A percentile compares a stretch with the other conserved stretches of the same genome.
Conservation (phyloP, 1,140 invertebrate genomes). For the Homalodisca vitripennis region DNA sequence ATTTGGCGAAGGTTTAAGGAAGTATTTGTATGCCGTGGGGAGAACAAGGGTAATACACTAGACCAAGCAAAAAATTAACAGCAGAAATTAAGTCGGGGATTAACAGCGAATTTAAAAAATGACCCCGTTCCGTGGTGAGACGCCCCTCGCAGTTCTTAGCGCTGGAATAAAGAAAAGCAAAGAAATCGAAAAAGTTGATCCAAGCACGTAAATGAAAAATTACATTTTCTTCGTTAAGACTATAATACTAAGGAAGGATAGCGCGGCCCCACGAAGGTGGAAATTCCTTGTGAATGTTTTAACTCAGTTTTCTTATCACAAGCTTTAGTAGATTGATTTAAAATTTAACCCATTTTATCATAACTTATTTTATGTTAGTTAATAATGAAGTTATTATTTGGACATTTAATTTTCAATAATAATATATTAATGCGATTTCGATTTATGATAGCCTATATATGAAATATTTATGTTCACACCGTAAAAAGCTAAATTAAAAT, state of each 20-base stretch:
- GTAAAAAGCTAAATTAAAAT: no score
- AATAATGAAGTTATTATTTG: no score
- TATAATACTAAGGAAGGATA: slow-evolving; percentile 30
- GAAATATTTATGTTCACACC: no score
- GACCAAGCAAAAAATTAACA: slow-evolving; percentile 39
- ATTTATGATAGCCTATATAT: no score
- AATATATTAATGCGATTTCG: no score
- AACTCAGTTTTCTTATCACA: no score
- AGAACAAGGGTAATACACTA: slow-evolving; percentile 7
- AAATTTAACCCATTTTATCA: no score
- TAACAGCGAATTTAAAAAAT: slow-evolving; percentile 42
- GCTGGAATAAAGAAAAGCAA: slow-evolving; percentile 34
- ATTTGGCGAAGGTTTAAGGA: slow-evolving; percentile 17
- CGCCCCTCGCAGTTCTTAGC: slow-evolving; percentile 34
- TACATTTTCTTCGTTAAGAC: slow-evolving; percentile 42
- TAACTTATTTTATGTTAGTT: no score
- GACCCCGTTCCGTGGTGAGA: slow-evolving; percentile 36
- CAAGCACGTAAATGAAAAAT: slow-evolving; percentile 44
- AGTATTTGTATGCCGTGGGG: slow-evolving; percentile 21
- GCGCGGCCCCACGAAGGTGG: slow-evolving; percentile 14
- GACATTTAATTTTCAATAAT: no score
- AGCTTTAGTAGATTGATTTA: no score
- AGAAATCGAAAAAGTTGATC: slow-evolving; percentile 42
- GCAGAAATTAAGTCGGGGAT: slow-evolving; percentile 43
- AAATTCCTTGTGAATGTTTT: no score